A percentile compares a stretch with the other conserved stretches of the same genome.
phyloP scores from a whole-genome alignment of 2,888 invertebrate genomes.

The Aporophyla nigra region DNA sequence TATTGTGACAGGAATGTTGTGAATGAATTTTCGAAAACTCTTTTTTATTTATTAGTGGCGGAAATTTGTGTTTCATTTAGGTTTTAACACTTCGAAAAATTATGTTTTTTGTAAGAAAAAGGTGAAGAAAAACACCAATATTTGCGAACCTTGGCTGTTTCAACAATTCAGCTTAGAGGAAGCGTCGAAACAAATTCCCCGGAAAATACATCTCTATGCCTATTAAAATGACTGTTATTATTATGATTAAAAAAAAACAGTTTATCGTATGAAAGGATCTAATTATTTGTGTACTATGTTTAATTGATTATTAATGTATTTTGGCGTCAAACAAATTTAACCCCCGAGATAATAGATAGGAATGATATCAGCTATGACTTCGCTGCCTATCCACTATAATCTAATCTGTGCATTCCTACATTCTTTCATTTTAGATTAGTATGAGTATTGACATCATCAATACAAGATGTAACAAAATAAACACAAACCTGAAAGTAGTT shows the following conservation, averaged over 20 bases:
- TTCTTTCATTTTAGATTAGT: constrained; percentile 17
- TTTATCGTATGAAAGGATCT: neutral
- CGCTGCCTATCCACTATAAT: neutral
- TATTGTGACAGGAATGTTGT: constrained; percentile 14
- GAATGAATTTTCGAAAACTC: constrained; percentile 15
- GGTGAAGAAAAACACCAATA: neutral
- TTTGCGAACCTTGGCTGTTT: constrained; percentile 7
- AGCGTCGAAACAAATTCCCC: neutral
- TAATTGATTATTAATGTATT: neutral
- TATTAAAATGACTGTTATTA: neutral
- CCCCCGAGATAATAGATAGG: neutral
- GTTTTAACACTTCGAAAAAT: neutral
- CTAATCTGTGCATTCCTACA: constrained; percentile 40
- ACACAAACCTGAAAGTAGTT: too few relatives aligned
- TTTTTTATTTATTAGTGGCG: neutral
- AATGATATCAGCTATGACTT: constrained; percentile 10
- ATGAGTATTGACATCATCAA: constrained; percentile 1
- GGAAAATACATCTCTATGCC: neutral
- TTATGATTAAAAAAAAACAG: neutral
- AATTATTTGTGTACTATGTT: neutral
- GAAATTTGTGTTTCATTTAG: constrained; percentile 20
- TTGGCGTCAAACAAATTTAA: neutral
- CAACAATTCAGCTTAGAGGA: neutral
- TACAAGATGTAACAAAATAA: neutral
- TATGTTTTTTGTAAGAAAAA: neutral